These are phyloP conservation scores for Mesaphorura yosii DNA, from an alignment of 1,140 invertebrate species.

Conservation along the genomic window DNA sequence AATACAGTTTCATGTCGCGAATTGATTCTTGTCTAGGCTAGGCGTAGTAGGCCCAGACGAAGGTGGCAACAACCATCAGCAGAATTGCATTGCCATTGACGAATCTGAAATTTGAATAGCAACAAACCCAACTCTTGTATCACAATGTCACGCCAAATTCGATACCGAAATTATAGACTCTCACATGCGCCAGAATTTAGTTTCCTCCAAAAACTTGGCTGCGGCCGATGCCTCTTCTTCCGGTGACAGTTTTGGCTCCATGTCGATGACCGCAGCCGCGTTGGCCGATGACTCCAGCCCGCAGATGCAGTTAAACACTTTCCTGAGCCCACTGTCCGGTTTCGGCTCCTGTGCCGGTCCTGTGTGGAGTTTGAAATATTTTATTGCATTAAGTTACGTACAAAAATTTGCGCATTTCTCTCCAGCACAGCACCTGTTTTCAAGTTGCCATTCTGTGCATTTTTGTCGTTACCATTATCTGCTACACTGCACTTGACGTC, in stretches of 20 bases:
- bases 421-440: too few relatives aligned
- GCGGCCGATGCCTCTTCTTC: constrained; percentile 31
- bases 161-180: neutral
- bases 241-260: constrained; percentile 25
- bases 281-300: constrained; percentile 15
- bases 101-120: constrained; percentile 23
- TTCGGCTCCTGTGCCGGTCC: neutral
- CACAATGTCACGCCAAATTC: neutral
- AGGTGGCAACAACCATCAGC: constrained; percentile 31
- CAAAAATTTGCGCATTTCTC: too few relatives aligned
- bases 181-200: constrained; percentile 31
- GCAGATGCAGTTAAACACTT: constrained; percentile 21
- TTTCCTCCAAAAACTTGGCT: constrained; percentile 32
- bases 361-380: neutral
- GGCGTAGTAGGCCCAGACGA: constrained; percentile 33
- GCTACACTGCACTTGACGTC: constrained; percentile 13
- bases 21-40: too few relatives aligned
- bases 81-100: constrained; percentile 33
- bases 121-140: constrained; percentile 1
- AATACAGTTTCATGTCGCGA: too few relatives aligned
- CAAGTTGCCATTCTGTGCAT: too few relatives aligned
- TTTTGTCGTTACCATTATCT: neutral
- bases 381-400: neutral
- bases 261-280: constrained; percentile 3
- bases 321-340: neutral